These are phyloP conservation scores for Chaetophractus vellerosus DNA, from an alignment of 2,797 vertebrate genomes.

Conservation along the genomic window DNA sequence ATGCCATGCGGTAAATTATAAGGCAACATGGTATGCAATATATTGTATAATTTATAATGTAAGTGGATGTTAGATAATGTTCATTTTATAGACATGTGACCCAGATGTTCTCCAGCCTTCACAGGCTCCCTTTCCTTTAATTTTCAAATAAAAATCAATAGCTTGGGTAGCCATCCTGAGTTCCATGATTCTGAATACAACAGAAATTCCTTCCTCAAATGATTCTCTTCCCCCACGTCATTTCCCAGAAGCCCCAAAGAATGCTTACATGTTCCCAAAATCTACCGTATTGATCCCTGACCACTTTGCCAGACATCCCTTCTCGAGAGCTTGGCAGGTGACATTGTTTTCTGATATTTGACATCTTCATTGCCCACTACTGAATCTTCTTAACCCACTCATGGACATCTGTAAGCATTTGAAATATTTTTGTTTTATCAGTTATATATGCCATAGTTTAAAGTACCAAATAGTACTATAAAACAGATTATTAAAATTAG, in stretches of 20 bases:
- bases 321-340: background rate
- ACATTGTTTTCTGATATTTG: background rate
- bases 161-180: background rate
- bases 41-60: background rate
- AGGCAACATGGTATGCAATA: background rate
- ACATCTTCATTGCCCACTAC: background rate
- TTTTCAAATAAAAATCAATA: background rate
- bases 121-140: background rate
- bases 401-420: background rate
- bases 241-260: background rate
- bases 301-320: background rate
- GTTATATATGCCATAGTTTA: background rate
- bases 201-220: background rate
- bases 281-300: background rate
- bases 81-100: background rate
- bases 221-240: background rate
- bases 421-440: conserved; percentile 12
- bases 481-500: background rate
- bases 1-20: background rate
- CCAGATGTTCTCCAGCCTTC: background rate
- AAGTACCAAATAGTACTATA: conserved; percentile 4
- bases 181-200: background rate
- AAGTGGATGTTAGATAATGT: background rate
- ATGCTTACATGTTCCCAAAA: background rate
- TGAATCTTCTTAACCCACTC: background rate